Base-by-base conservation (phyloP, 2,797 vertebrate species). In the Pseudotriccus pelzelni region DNA sequence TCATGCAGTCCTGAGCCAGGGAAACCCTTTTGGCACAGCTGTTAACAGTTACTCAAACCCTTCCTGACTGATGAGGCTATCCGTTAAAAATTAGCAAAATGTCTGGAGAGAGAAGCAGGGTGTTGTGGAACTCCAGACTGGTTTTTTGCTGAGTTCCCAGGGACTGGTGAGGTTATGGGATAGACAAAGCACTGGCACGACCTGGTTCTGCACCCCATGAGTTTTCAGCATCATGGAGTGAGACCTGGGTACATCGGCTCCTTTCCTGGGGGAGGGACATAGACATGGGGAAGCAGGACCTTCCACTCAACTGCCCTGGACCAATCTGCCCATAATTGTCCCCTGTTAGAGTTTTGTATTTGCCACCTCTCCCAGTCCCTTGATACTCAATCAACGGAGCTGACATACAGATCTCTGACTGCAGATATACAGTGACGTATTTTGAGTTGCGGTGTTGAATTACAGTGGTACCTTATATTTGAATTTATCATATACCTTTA, bases 401-500 rank as follows among this genome's bases (percentile, higher is more conserved):
- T 90, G 53, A 44, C 24, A 47, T 52, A 50, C 12, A 30, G 39
- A 47, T 25, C 28, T 70, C 39, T 52, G n/a, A 44, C 17, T 60
- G 41, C 18, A 59, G 77, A 81, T 32, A 36, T 8, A 18, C 3
- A 47, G 50, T 5, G 4, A 30, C 4, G 6, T 12, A 24, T 53
- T 87, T 55, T 84, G 81, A 83, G 74, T 67, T 14, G 24, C 25
- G 13, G 30, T 64, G 43, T 19, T 86, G 84, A 83, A 55, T 76
- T 74, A 87, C 56, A 81, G 37, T 14, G 47, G 56, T 43, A 39
- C 0, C 1, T 80, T 87, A 32, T 43, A 30, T 70, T 50, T 83
- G n/a, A 89, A 92, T 91, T 87, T 94, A 75, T 93, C 86, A 58
- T 34, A 75, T 21, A 52, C 49, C 49, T 83, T 87, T 86, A 84